Base-by-base conservation (phyloP, 2,797 vertebrate species). In the Rhadinocentrus ornatus region DNA sequence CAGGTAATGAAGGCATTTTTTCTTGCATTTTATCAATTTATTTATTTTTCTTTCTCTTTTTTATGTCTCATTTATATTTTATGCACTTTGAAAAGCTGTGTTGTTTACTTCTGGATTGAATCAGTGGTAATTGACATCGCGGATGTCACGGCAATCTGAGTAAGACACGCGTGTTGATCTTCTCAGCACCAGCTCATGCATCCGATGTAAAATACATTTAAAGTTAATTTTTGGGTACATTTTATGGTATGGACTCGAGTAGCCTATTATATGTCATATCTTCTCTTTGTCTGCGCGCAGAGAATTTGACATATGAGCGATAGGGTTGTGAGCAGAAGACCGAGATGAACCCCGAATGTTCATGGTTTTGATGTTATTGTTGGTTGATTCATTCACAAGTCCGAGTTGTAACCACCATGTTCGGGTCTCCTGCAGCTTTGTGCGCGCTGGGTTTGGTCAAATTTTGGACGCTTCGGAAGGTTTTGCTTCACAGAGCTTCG, bases 1-100 rank as follows among this genome's bases (percentile, higher is more conserved):
- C 91, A 90, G 91, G 91, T 92, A 88, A 10, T 22, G 44, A 81
- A 56, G 11, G 3, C 0, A 13, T 53, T 13, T 61, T 62, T 0
- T 22, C 44, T 3, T 4, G 2, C 31, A 31, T 31, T 9, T 4
- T 2, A 15, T 1, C 20, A 0, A 37, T 10, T 31, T 15, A 1
- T 1, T 15, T 24, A 12, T 16, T 52, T 35, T 26, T n/a, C 44
- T 44, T 5, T 24, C 11, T 13, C 3, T 18, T 26, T 24, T 3
- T 9, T 6, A 16, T 13, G 6, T 59, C 20, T 6, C 20, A 20
- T 18, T 20, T 4, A 13, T 41, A 44, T 41, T 5, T 22, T 10
- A 50, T 48, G 12, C 18, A 34, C 48, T 46, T 55, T 65, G n/a
- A 0, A 41, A n/a, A 5, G 39, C 24, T 60, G 31, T 32, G 12